A percentile compares a stretch with the other conserved stretches of the same genome.
These are phyloP conservation scores for Diphyllodes magnificus DNA, from an alignment of 2,113 vertebrate species.

Conservation along the genomic window DNA sequence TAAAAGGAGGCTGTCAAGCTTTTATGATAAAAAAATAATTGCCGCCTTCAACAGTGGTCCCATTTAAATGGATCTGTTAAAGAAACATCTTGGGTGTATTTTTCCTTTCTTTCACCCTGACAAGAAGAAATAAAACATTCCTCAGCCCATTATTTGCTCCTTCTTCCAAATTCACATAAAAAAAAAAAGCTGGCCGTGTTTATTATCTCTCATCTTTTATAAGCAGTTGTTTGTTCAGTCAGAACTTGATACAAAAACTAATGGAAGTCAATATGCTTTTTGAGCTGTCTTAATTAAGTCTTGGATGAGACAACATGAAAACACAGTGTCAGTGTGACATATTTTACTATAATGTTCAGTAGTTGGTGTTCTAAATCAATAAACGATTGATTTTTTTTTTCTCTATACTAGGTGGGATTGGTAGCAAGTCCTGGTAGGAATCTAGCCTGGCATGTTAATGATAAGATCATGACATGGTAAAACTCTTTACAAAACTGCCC, in stretches of 20 bases:
- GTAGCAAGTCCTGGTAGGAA: neutral
- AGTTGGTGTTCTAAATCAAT: neutral
- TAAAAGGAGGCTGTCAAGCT: conserved; percentile 50
- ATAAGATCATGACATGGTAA: neutral
- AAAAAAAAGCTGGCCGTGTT: neutral
- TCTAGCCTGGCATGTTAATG: neutral
- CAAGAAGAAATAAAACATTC: conserved; percentile 13
- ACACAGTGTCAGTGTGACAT: neutral
- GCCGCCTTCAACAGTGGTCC: neutral
- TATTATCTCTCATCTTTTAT: neutral
- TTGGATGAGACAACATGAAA: neutral
- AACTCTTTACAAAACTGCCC: neutral
- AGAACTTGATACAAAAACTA: neutral
- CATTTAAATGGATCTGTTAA: conserved; percentile 39
- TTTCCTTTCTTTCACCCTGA: conserved; percentile 32
- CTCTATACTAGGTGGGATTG: neutral
- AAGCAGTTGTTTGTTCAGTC: neutral
- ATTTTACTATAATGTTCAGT: neutral
- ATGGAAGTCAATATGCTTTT: neutral
- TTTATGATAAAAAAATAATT: conserved; percentile 46
- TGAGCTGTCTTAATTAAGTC: neutral
- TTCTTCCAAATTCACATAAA: neutral
- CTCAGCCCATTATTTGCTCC: neutral
- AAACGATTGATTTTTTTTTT: neutral
- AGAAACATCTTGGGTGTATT: conserved; percentile 6